Evolutionary conservation across 2,797 vertebrate genomes (phyloP).

Genomic region (Setipinna tenuifilis): DNA sequence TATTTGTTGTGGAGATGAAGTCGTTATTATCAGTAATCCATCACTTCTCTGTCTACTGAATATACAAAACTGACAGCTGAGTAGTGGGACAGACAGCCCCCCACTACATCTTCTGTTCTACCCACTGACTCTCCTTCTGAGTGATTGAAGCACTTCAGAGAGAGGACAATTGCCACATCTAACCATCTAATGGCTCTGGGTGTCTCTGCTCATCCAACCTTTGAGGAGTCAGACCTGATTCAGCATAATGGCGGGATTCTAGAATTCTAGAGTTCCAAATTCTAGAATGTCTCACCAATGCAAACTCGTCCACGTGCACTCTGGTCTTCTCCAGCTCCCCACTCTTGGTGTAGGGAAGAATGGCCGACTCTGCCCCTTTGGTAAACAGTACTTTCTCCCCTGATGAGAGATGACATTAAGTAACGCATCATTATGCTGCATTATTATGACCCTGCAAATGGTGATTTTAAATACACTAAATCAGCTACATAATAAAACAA

Average conservation of each 20-base stretch:
- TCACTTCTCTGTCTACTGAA: not conserved
- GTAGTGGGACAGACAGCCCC: not conserved
- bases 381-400: slow-evolving; percentile 91
- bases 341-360: slow-evolving; percentile 85
- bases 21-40: not conserved
- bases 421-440: not conserved
- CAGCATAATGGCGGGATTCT: not conserved
- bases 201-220: not conserved
- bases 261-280: not conserved
- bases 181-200: not conserved
- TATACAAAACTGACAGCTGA: not conserved
- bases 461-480: not conserved
- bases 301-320: slow-evolving; percentile 95
- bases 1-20: not conserved
- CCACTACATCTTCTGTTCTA: not conserved
- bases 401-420: slow-evolving; percentile 56
- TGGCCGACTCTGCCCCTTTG: slow-evolving; percentile 94
- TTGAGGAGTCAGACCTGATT: not conserved
- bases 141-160: slow-evolving; percentile 25
- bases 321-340: slow-evolving; percentile 95
- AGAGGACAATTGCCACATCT: slow-evolving; percentile 25
- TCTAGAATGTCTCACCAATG: slow-evolving; percentile 78
- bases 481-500: not conserved
- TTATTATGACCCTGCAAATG: not conserved
- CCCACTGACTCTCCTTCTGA: no score